Conservation (phyloP, 2,113 vertebrate genomes). For the Dasyurus viverrinus region DNA sequence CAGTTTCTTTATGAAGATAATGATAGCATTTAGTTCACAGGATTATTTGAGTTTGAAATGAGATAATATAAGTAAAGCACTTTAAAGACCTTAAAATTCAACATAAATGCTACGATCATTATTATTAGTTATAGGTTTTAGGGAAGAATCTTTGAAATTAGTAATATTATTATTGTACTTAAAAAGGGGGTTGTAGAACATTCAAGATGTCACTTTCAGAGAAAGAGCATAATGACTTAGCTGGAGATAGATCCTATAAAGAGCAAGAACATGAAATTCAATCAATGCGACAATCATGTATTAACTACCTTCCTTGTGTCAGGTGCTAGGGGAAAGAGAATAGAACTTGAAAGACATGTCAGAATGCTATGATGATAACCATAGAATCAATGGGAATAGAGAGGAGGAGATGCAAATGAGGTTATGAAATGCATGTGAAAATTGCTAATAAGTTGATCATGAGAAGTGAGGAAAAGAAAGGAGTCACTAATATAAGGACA, state of each 20-base stretch:
- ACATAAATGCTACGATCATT: neutral
- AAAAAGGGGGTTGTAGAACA: neutral
- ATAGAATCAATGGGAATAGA: neutral
- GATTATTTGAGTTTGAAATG: neutral
- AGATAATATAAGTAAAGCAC: neutral
- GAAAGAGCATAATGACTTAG: neutral
- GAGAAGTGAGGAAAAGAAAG: neutral
- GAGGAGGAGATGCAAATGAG: neutral
- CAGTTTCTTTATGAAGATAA: neutral
- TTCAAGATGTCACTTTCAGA: neutral
- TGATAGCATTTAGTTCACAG: neutral
- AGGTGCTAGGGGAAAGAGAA: neutral
- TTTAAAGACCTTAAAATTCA: neutral
- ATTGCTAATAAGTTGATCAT: neutral
- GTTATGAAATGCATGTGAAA: neutral
- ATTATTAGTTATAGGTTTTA: neutral
- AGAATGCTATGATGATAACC: neutral
- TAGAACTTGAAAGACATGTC: neutral
- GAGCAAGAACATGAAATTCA: neutral
- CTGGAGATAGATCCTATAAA: neutral
- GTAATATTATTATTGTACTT: neutral
- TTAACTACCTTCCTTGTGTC: neutral
- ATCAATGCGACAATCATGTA: neutral
- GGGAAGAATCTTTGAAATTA: neutral
- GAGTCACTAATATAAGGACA: neutral